Base-by-base conservation (phyloP, 2,888 invertebrate species). In the Gibbula magus region DNA sequence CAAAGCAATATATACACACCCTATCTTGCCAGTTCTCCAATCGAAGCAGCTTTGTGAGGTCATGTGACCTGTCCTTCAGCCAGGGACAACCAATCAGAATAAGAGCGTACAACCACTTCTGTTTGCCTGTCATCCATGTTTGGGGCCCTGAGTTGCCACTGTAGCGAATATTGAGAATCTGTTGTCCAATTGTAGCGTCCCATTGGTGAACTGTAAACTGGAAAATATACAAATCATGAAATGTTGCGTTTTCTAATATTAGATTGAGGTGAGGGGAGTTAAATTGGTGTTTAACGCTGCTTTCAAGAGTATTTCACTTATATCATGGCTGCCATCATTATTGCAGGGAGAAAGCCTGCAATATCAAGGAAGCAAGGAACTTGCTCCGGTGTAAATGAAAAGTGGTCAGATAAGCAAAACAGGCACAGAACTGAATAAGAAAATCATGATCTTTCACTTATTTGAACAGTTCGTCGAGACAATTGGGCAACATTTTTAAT, bases 121-220 rank as follows among this genome's bases (percentile, higher is more conserved):
- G 91, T 67, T 86, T 86, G 39, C 81, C 61, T 16, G 86, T 86
- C 39, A 91, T 90, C 87, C 88, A 88, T 52, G 82, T n/a, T 10
- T 75, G 75, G 4, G 74, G 77, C 25, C 75, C 76, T n/a, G 56
- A 78, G 29, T 81, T 82, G 78, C 88, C 84, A 1, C 80, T 84
- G 81, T 97, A 97, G 85, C 95, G 95, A 53, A 97, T 93, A 53
- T 96, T 96, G 8, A 98, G 93, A 89, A 97, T 94, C 87, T 96
- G 95, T 91, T 98, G 97, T 0, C 97, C 97, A 94, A 97, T 96
- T 16, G 96, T 96, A 7, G 95, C 85, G 51, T 86, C 89, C 32
- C 85, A 75, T 22, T 87, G 84, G 25, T 82, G 83, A 16, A 91
- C 77, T 3, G 91, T 85, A 84, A 89, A 90, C 91, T 91, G 88